These are phyloP conservation scores for Physeter macrocephalus DNA, from an alignment of 2,113 vertebrate species.

Conservation along the genomic window DNA sequence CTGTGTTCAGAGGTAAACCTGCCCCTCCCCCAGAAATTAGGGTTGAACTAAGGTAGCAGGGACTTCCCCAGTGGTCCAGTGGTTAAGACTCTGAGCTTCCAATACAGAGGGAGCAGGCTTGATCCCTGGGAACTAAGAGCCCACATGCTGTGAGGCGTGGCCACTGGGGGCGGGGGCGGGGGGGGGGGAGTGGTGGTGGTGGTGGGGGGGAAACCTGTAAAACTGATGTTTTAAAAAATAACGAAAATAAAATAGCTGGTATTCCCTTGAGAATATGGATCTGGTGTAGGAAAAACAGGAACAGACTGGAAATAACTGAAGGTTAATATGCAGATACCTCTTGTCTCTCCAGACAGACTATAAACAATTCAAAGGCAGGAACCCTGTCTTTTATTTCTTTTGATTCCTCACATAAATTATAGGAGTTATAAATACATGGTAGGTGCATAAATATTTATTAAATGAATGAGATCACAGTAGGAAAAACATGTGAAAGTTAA, in stretches of 20 bases:
- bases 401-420: not conserved
- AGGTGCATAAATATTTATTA: constrained; percentile 28
- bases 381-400: not conserved
- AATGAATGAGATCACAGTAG: not conserved
- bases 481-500: not conserved
- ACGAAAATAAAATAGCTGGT: not conserved
- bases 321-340: not conserved
- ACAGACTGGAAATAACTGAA: not conserved
- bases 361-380: not conserved
- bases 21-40: not conserved
- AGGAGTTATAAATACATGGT: not conserved
- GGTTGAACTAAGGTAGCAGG: not conserved
- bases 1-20: not conserved
- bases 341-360: not conserved
- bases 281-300: not conserved
- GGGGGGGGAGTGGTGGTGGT: no score
- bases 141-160: not conserved
- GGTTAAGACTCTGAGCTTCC: not conserved
- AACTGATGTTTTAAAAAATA: not conserved
- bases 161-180: accelerated
- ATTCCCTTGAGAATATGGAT: constrained; percentile 3
- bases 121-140: not conserved
- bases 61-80: not conserved
- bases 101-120: not conserved
- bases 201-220: no score